Evolutionary conservation across 2,888 invertebrate genomes (phyloP).

Genomic region (Lochmaea crataegi): DNA sequence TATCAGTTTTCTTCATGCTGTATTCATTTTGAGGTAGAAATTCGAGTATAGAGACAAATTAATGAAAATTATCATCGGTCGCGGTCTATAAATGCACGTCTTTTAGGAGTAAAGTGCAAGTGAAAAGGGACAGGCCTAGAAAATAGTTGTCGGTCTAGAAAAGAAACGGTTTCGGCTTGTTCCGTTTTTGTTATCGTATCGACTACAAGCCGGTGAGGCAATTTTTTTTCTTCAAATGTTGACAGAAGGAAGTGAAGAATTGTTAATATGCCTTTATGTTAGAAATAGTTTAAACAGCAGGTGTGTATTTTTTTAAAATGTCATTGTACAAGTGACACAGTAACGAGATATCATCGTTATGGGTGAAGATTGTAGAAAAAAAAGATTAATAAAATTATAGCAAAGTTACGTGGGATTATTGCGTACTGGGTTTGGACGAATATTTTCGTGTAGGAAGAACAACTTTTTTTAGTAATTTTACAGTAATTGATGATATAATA

Average conservation of each 20-base stretch:
- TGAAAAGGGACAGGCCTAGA: neutral
- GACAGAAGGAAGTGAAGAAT: constrained; percentile 9
- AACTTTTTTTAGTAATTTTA: too few relatives aligned
- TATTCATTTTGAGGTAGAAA: too few relatives aligned
- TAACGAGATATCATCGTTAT: neutral
- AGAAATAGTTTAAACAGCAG: neutral
- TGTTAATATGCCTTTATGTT: neutral
- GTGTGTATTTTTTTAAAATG: neutral
- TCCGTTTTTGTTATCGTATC: neutral
- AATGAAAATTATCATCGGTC: too few relatives aligned
- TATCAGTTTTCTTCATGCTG: too few relatives aligned
- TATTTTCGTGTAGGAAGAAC: too few relatives aligned
- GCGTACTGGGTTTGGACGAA: too few relatives aligned
- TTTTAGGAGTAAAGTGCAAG: neutral
- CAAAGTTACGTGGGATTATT: too few relatives aligned
- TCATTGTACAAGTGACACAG: neutral
- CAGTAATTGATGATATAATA: too few relatives aligned
- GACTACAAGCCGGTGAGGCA: neutral
- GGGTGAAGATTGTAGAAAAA: neutral
- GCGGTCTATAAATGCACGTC: too few relatives aligned
- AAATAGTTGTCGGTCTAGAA: neutral
- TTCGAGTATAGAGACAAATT: too few relatives aligned
- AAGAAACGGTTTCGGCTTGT: neutral
- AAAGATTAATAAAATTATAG: too few relatives aligned
- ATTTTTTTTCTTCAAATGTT: neutral